phyloP scores from a whole-genome alignment of 1,140 invertebrate species.

The Vanessa tameamea region DNA sequence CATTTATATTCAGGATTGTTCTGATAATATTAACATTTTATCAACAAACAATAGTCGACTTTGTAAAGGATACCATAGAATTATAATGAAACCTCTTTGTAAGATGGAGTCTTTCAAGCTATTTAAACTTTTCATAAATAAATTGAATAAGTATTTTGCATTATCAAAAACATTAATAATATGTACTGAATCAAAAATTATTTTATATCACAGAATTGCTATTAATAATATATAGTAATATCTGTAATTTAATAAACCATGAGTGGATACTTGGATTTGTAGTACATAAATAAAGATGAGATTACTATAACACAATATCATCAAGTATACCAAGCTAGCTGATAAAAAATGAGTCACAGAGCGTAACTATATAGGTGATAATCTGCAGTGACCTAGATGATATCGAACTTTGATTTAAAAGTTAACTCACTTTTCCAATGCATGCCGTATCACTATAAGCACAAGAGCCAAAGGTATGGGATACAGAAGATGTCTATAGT shows the following conservation, averaged over 20 bases:
- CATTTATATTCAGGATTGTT: conserved; percentile 5
- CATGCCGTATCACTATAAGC: conserved; percentile 87
- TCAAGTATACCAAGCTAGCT: conserved; percentile 23
- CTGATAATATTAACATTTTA: conserved; percentile 2
- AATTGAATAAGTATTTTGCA: no score
- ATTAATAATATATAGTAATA: background rate
- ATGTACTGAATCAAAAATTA: background rate
- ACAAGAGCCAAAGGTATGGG: conserved; percentile 91
- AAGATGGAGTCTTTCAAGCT: no score
- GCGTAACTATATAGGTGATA: conserved; percentile 34
- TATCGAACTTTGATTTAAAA: conserved; percentile 17
- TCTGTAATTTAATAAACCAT: conserved; percentile 3
- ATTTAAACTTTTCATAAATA: no score
- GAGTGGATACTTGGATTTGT: background rate
- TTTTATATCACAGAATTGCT: background rate
- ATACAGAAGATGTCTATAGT: conserved; percentile 90
- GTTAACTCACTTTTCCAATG: conserved; percentile 89
- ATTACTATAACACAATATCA: conserved; percentile 26
- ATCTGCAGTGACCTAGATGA: conserved; percentile 21
- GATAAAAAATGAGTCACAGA: conserved; percentile 47
- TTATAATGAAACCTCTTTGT: no score
- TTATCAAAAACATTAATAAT: no score
- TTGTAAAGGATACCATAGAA: background rate
- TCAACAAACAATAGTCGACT: background rate
- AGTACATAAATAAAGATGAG: conserved; percentile 16